Conservation (phyloP, 2,888 invertebrate species). For the Nebria salina region DNA sequence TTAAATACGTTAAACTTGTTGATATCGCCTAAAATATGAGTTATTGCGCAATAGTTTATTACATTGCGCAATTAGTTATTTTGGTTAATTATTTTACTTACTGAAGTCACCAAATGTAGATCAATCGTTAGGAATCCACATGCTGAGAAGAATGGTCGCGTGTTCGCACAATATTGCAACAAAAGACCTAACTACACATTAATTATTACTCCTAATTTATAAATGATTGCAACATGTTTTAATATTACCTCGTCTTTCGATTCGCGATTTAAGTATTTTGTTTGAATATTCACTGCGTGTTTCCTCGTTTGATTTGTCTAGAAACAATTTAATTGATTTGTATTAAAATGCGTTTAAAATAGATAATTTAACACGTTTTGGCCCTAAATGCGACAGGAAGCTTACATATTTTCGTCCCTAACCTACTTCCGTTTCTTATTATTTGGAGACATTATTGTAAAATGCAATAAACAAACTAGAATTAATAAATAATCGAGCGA, state of each 20-base stretch:
- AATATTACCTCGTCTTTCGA: conserved; percentile 23
- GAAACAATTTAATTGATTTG: no score
- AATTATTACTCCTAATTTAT: not conserved
- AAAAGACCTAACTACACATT: conserved; percentile 22
- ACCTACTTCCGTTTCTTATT: no score
- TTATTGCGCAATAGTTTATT: not conserved
- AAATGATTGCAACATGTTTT: not conserved
- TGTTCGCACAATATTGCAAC: conserved; percentile 18
- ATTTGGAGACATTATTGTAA: no score
- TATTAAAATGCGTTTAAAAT: no score
- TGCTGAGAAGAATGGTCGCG: conserved; percentile 8
- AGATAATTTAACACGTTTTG: no score
- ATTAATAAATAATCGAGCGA: no score
- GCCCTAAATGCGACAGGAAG: no score
- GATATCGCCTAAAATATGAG: conserved; percentile 21
- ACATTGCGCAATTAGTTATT: not conserved
- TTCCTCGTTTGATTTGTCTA: not conserved
- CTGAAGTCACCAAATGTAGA: conserved; percentile 35
- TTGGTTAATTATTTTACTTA: conserved; percentile 5
- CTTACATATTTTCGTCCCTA: no score
- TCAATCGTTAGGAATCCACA: conserved; percentile 33
- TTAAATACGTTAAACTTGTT: conserved; percentile 25
- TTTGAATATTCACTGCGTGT: conserved; percentile 13
- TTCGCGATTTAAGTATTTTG: conserved; percentile 2
- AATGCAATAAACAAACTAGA: no score